These are phyloP conservation scores for Pipistrellus kuhlii DNA, from an alignment of 2,797 vertebrate species.

Conservation along the genomic window DNA sequence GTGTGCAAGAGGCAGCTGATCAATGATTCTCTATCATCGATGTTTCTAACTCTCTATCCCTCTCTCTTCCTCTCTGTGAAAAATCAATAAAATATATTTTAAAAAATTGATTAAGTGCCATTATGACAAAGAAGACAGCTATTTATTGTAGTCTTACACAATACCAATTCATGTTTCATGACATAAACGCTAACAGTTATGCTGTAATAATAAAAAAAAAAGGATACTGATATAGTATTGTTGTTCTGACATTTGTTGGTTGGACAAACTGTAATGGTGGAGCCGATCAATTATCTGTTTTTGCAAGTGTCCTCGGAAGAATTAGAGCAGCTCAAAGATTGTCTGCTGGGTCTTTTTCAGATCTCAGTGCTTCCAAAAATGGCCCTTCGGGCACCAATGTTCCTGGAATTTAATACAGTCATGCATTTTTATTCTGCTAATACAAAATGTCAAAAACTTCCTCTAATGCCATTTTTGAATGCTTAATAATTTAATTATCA, in stretches of 20 bases:
- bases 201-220: neutral
- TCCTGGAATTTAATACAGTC: neutral
- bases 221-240: neutral
- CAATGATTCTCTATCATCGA: too few species aligned
- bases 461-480: neutral
- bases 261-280: neutral
- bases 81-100: too few species aligned
- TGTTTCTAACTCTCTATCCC: too few species aligned
- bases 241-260: neutral
- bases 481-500: conserved; percentile 42
- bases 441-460: neutral
- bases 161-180: neutral
- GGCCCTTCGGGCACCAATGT: neutral
- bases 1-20: too few species aligned
- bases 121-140: neutral
- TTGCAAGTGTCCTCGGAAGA: neutral
- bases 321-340: neutral
- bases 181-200: neutral
- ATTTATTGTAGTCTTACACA: neutral
- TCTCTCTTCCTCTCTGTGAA: too few species aligned
- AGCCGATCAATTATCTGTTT: neutral
- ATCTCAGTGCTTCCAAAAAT: neutral
- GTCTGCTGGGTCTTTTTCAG: neutral
- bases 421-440: neutral
- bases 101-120: neutral